Percentiles rank a stretch among this genome's conserved stretches.
Evolutionary conservation across 2,888 invertebrate species (phyloP).

Genomic region (Cheilosia impressa): DNA sequence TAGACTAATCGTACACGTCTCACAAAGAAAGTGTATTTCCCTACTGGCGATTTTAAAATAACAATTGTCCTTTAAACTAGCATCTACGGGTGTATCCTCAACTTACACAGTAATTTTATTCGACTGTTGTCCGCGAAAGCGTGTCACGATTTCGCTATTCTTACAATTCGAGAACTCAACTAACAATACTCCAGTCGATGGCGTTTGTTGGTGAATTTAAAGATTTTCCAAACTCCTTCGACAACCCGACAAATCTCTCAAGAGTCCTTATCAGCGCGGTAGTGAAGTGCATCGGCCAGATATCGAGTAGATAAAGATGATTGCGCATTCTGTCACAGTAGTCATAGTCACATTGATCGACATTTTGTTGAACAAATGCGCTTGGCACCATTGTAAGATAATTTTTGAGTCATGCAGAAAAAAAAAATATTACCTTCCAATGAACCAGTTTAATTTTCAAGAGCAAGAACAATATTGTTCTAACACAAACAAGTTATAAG

Average conservation of each 20-base stretch:
- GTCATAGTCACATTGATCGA: neutral
- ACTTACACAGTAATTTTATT: slow-evolving; percentile 38
- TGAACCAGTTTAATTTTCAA: slow-evolving; percentile 24
- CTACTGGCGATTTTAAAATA: neutral
- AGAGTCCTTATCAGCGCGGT: slow-evolving; percentile 34
- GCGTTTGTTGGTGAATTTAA: slow-evolving; percentile 47
- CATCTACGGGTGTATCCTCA: neutral
- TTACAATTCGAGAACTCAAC: slow-evolving; percentile 53
- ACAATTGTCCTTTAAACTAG: neutral
- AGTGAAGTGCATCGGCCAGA: slow-evolving; percentile 18
- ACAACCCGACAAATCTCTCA: slow-evolving; percentile 13
- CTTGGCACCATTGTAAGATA: neutral
- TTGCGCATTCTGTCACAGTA: slow-evolving; percentile 1
- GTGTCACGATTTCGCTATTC: slow-evolving; percentile 23
- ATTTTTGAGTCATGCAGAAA: slow-evolving; percentile 1
- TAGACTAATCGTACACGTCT: neutral
- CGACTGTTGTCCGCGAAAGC: slow-evolving; percentile 27
- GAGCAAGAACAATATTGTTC: slow-evolving; percentile 43
- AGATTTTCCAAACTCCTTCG: slow-evolving; percentile 31
- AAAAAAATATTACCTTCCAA: slow-evolving; percentile 11
- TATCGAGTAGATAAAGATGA: slow-evolving; percentile 12
- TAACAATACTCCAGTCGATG: slow-evolving; percentile 26
- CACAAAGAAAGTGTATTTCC: neutral
- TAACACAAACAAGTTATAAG: slow-evolving; percentile 13
- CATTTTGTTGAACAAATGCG: neutral